These are phyloP conservation scores for Champsocephalus esox DNA, from an alignment of 2,797 vertebrate genomes.

Conservation along the genomic window DNA sequence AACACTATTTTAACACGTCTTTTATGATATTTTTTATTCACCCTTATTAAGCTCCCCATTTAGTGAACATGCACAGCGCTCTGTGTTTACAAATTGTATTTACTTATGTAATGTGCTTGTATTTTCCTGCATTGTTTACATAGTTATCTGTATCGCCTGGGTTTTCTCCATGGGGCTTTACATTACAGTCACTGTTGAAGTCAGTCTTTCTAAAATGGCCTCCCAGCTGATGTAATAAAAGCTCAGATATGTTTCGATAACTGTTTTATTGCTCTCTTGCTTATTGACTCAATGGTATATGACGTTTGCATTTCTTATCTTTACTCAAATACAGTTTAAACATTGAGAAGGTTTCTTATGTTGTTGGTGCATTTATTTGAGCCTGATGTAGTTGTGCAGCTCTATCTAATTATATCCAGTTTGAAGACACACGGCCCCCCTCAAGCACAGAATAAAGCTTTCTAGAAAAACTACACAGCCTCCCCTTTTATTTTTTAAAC, in stretches of 20 bases:
- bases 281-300: slow-evolving; percentile 24
- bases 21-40: slow-evolving; percentile 40
- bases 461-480: slow-evolving; percentile 37
- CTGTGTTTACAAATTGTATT: slow-evolving; percentile 67
- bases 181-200: slow-evolving; percentile 55
- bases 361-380: slow-evolving; percentile 21
- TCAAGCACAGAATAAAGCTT: slow-evolving; percentile 52
- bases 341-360: neutral
- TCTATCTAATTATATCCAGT: slow-evolving; percentile 6
- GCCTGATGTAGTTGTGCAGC: slow-evolving; percentile 20
- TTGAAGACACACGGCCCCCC: slow-evolving; percentile 26
- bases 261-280: slow-evolving; percentile 21
- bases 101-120: slow-evolving; percentile 52
- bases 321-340: neutral
- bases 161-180: slow-evolving; percentile 51
- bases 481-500: slow-evolving; percentile 4
- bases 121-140: slow-evolving; percentile 64
- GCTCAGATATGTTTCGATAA: slow-evolving; percentile 49
- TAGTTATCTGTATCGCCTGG: slow-evolving; percentile 51
- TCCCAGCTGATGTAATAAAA: slow-evolving; percentile 68
- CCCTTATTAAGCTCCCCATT: slow-evolving; percentile 53
- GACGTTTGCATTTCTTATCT: neutral
- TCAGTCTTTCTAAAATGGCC: slow-evolving; percentile 51
- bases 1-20: slow-evolving; percentile 57
- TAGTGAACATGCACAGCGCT: slow-evolving; percentile 45